These are phyloP conservation scores for Callinectes sapidus DNA, from an alignment of 2,888 invertebrate genomes.

Conservation along the genomic window DNA sequence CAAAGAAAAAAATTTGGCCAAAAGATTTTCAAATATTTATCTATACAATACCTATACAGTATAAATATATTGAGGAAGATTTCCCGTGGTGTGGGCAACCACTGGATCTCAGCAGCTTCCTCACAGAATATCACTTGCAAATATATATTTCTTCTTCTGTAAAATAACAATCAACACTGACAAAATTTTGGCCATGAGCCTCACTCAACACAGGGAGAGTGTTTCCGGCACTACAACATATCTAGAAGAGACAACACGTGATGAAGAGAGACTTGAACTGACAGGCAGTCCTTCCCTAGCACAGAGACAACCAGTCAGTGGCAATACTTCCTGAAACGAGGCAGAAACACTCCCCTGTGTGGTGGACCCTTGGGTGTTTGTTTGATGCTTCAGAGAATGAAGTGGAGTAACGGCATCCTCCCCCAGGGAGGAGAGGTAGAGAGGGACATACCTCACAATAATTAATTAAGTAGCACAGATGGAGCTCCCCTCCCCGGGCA, in stretches of 20 bases:
- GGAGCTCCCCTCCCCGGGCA: neutral
- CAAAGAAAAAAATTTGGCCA: neutral
- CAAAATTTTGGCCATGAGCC: slow-evolving; percentile 4
- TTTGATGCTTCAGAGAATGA: neutral
- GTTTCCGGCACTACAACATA: neutral
- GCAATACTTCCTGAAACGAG: neutral
- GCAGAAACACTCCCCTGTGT: neutral
- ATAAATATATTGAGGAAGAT: slow-evolving; percentile 34
- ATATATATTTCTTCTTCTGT: slow-evolving; percentile 21
- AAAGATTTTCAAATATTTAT: neutral
- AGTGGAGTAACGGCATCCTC: neutral
- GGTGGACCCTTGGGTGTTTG: neutral
- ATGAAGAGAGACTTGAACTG: neutral
- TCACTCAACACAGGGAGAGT: neutral
- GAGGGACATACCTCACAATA: neutral
- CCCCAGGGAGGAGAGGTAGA: neutral
- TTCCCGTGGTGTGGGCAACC: neutral
- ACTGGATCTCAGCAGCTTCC: slow-evolving; percentile 22
- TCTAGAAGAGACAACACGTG: neutral
- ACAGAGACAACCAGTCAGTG: neutral
- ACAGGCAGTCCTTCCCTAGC: neutral
- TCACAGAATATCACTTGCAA: slow-evolving; percentile 18
- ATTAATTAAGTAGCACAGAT: neutral
- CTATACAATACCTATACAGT: slow-evolving; percentile 36
- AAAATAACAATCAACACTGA: slow-evolving; percentile 3